Evolutionary conservation across 2,113 vertebrate genomes (phyloP), one percentile per base, ranked within the genome.

Genomic region (Nanorana parkeri): DNA sequence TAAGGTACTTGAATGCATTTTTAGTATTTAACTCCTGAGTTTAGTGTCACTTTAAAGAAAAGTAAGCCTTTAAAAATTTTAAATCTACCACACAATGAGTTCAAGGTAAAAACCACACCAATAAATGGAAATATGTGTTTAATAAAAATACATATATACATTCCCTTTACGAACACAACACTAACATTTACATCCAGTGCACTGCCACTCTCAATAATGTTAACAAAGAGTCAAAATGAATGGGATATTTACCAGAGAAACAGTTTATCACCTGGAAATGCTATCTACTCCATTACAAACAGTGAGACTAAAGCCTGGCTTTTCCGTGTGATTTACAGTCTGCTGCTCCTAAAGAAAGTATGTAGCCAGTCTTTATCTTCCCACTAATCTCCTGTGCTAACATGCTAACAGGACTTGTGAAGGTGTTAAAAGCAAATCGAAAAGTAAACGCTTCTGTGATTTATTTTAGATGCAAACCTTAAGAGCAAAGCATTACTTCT

Each of bases 221-320:
- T 58, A 73, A 26, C 71, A 58, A 63, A 21, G 13, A 75, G 29
- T 19, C 58, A 63, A 63, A 68, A 68, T 82, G 51, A 60, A 56
- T 64, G 74, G 10, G 56, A 84, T 84, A 88, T 87, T 87, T 89
- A 85, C 71, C 69, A 80, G 68, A 83, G 86, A 78, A 61, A 72
- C 60, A 65, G 61, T 77, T 83, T 82, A 84, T 74, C 79, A 85
- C 71, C 69, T 88, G 74, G 29, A n/a, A 85, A 24, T 24, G 82
- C 0, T 3, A 65, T 84, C 79, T 24, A 28, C 80, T 81, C 85
- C 67, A 85, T 85, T 56, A 4, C 73, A 84, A 74, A 66, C 41
- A 67, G 65, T 1, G 41, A 76, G 81, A 87, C 77, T 82, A 17
- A 64, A 79, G 15, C 19, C 41, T 13, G 68, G 61, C 16, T 88